phyloP scores from a whole-genome alignment of 2,797 vertebrate genomes.

The Gymnocypris eckloni region DNA sequence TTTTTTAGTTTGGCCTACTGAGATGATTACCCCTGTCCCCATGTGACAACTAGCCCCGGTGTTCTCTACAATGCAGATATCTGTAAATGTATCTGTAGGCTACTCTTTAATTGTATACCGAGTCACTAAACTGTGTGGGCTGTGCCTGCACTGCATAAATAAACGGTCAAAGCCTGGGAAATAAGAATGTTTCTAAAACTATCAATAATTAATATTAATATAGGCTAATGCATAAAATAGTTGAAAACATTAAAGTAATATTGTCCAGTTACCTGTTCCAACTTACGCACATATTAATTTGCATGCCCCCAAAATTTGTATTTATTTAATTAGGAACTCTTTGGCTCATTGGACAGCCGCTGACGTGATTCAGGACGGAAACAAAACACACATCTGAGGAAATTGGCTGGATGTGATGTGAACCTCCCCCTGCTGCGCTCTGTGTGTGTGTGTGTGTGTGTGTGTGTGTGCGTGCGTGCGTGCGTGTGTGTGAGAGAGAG shows the following conservation, averaged over 20 bases:
- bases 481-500: neutral
- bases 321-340: constrained; percentile 12
- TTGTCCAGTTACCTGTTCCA: neutral
- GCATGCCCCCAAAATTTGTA: neutral
- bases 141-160: neutral
- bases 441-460: neutral
- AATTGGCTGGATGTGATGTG: constrained; percentile 62
- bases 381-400: constrained; percentile 59
- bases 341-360: constrained; percentile 63
- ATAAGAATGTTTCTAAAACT: neutral
- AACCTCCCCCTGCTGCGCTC: constrained; percentile 64
- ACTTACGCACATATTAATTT: neutral
- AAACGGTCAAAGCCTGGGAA: neutral
- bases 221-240: neutral
- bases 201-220: neutral
- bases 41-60: neutral
- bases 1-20: no score
- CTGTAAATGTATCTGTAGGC: neutral
- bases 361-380: constrained; percentile 66
- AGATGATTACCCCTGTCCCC: neutral
- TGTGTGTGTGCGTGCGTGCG: neutral
- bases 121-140: neutral
- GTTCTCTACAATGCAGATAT: neutral
- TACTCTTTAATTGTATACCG: neutral
- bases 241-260: neutral